Percentiles rank a stretch among this genome's conserved stretches.
These are phyloP conservation scores for Eulemur coronatus DNA, from an alignment of 2,797 vertebrate genomes.

Conservation along the genomic window DNA sequence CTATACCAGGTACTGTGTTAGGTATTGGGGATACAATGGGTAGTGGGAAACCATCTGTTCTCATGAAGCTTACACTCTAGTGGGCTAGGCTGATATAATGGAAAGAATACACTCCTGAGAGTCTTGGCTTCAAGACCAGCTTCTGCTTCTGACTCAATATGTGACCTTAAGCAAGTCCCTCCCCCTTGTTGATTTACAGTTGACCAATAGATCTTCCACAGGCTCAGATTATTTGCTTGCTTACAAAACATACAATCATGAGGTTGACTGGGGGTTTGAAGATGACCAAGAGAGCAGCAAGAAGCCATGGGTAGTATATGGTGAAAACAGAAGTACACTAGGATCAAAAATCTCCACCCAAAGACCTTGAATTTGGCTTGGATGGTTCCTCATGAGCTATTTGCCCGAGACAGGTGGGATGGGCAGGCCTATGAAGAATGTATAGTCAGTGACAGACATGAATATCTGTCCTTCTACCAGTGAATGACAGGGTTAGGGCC, in stretches of 20 bases:
- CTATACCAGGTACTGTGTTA: not conserved
- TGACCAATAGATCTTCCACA: not conserved
- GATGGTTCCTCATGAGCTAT: not conserved
- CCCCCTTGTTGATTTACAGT: not conserved
- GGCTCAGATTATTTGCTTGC: constrained; percentile 32
- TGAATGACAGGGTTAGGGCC: not conserved
- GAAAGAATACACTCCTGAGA: constrained; percentile 22
- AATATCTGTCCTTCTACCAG: not conserved
- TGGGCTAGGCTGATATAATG: not conserved
- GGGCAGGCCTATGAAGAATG: not conserved
- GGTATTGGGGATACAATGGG: not conserved
- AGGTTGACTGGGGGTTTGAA: not conserved
- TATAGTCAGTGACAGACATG: not conserved
- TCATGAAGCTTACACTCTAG: not conserved
- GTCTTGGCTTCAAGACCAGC: not conserved
- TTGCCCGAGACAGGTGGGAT: not conserved
- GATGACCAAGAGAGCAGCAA: constrained; percentile 47
- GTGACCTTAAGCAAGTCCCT: not conserved
- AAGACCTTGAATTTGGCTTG: not conserved
- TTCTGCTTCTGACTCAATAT: not conserved
- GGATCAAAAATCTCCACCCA: not conserved
- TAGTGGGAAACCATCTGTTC: not conserved
- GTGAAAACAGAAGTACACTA: not conserved
- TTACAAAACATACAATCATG: constrained; percentile 40
- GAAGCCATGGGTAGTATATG: not conserved